These are phyloP conservation scores for Chloroclystis v-ata DNA, from an alignment of 2,888 invertebrate species.

Conservation along the genomic window DNA sequence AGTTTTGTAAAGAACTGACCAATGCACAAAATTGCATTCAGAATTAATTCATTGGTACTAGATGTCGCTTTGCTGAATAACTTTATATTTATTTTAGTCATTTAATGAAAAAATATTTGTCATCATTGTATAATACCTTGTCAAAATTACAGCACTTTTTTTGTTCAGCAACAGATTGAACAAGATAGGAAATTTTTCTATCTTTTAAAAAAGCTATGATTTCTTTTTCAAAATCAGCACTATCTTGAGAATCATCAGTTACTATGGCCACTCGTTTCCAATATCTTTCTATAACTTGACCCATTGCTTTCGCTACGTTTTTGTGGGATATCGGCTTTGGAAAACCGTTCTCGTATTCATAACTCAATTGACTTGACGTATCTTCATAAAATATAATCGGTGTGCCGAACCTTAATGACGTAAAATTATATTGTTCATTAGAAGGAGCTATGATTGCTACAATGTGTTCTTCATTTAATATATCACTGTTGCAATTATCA, in stretches of 20 bases:
- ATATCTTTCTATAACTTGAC: constrained; percentile 27
- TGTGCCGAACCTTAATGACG: background rate
- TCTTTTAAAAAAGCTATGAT: constrained; percentile 29
- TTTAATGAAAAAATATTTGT: no score
- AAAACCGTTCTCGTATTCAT: constrained; percentile 4
- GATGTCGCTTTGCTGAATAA: no score
- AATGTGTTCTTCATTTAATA: background rate
- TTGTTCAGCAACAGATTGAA: constrained; percentile 20
- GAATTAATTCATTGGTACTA: no score
- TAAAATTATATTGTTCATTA: background rate
- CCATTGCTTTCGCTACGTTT: constrained; percentile 6
- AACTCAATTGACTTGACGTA: background rate
- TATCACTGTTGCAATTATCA: no score
- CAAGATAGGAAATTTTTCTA: constrained; percentile 24
- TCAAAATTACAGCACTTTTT: constrained; percentile 23
- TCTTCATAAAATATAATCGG: constrained; percentile 10
- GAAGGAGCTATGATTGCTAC: constrained; percentile 10
- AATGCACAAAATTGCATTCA: no score
- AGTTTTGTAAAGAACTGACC: no score
- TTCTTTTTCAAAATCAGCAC: constrained; percentile 33
- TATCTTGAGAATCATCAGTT: constrained; percentile 38
- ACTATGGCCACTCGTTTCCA: constrained; percentile 42
- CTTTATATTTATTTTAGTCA: no score
- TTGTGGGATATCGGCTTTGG: background rate
- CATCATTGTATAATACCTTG: constrained; percentile 24